Evolutionary conservation across 1,140 invertebrate species (phyloP).

Genomic region (Gryllus bimaculatus): DNA sequence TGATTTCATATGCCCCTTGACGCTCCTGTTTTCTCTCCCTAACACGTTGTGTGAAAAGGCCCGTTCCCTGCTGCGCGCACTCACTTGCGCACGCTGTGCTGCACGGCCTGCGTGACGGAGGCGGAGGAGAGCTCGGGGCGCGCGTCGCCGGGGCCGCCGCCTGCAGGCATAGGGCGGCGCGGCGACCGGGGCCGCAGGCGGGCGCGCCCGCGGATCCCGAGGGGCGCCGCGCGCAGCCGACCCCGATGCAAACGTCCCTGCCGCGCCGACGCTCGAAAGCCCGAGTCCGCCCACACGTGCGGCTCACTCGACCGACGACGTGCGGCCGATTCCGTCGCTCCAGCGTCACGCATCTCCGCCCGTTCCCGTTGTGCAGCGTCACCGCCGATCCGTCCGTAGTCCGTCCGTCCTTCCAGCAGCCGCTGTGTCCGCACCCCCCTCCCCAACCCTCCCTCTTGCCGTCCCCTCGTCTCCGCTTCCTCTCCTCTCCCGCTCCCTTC

Average conservation of each 20-base stretch:
- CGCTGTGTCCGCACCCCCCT: background rate
- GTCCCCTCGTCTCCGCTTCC: background rate
- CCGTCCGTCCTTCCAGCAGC: background rate
- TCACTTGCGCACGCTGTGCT: slow-evolving; percentile 38
- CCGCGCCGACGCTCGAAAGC: no score
- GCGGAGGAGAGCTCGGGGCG: slow-evolving; percentile 25
- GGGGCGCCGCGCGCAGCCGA: background rate
- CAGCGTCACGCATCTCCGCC: slow-evolving; percentile 33
- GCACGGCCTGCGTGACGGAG: slow-evolving; percentile 40
- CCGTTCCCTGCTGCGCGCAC: slow-evolving; percentile 20
- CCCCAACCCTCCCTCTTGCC: background rate
- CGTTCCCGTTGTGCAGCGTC: slow-evolving; percentile 35
- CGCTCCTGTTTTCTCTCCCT: no score
- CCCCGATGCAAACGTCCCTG: no score
- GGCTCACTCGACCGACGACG: slow-evolving; percentile 30
- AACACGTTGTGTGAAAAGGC: no score
- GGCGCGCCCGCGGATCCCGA: no score
- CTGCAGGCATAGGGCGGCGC: no score
- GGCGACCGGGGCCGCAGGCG: background rate
- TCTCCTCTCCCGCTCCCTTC: background rate
- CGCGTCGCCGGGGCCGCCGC: slow-evolving; percentile 11
- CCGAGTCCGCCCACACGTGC: no score
- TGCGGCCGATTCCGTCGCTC: slow-evolving; percentile 35
- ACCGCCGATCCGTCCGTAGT: slow-evolving; percentile 19
- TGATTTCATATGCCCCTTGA: no score